Percentiles rank a stretch among this genome's conserved stretches.
Evolutionary conservation across 2,113 vertebrate genomes (phyloP).

Genomic region (Brachyhypopomus gauderio): DNA sequence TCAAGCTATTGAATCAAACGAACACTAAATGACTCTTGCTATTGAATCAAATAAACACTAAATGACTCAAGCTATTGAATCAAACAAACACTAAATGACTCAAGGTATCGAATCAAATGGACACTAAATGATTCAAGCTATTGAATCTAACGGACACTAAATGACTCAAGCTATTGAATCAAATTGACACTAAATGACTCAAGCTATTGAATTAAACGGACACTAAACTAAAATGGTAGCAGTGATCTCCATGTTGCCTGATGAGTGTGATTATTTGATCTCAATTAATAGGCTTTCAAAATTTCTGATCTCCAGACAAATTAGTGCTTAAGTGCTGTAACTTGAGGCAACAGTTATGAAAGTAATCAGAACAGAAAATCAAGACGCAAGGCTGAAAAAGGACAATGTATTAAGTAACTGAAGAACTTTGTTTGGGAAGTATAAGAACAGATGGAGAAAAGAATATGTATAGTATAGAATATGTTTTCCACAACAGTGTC

Average conservation of each 20-base stretch:
- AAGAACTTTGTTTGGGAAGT: background rate
- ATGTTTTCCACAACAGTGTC: too few relatives aligned
- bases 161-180: background rate
- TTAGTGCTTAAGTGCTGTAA: slow-evolving; percentile 9
- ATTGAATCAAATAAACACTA: too few relatives aligned
- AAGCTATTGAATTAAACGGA: background rate
- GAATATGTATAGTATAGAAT: too few relatives aligned
- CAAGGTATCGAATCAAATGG: background rate
- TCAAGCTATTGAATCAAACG: background rate
- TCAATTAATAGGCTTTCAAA: slow-evolving; percentile 8
- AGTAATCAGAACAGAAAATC: background rate
- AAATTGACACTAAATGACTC: background rate
- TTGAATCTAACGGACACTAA: background rate
- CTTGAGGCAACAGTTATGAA: slow-evolving; percentile 19
- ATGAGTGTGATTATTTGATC: slow-evolving; percentile 15
- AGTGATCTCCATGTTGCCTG: background rate
- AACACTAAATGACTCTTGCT: too few relatives aligned
- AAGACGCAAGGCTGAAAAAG: background rate
- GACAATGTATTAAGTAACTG: background rate
- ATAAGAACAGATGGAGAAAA: background rate
- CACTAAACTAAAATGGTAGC: background rate
- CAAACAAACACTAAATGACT: background rate
- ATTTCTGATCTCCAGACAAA: background rate
- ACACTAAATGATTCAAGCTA: background rate
- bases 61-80: background rate